phyloP scores from a whole-genome alignment of 2,113 vertebrate genomes.

The Serilophus lunatus region DNA sequence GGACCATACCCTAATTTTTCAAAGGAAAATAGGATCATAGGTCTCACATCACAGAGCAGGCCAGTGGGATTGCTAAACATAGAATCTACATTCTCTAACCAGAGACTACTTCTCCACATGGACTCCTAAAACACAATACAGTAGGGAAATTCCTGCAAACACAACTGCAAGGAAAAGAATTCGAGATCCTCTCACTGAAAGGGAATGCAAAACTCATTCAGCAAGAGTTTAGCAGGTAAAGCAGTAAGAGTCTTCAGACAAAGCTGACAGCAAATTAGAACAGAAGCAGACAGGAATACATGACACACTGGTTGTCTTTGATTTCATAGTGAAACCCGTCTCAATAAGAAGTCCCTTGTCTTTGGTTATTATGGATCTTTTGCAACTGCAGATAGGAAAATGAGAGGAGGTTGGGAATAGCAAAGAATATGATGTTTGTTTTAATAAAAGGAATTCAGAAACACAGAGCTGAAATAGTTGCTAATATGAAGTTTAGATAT shows the following conservation, averaged over 20 bases:
- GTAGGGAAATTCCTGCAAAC: not conserved
- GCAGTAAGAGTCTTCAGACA: not conserved
- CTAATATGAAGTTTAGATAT: not conserved
- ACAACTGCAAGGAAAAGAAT: not conserved
- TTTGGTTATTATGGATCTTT: not conserved
- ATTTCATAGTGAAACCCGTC: not conserved
- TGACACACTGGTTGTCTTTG: not conserved
- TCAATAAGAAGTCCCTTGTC: not conserved
- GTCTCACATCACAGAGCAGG: not conserved
- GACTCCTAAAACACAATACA: not conserved
- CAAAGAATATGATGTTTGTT: not conserved
- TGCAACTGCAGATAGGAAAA: not conserved
- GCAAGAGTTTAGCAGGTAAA: not conserved
- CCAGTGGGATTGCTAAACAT: not conserved
- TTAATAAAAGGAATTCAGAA: not conserved
- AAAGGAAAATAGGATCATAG: not conserved
- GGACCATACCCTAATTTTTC: not conserved
- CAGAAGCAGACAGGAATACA: not conserved
- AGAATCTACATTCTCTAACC: not conserved
- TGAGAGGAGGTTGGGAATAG: not conserved
- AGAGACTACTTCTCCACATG: not conserved
- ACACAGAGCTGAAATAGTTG: not conserved
- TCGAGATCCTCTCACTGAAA: not conserved
- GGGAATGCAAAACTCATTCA: not conserved
- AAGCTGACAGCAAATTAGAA: not conserved